A percentile compares a stretch with the other conserved stretches of the same genome.
phyloP scores from a whole-genome alignment of 1,140 invertebrate species.

The Drosophila orena region DNA sequence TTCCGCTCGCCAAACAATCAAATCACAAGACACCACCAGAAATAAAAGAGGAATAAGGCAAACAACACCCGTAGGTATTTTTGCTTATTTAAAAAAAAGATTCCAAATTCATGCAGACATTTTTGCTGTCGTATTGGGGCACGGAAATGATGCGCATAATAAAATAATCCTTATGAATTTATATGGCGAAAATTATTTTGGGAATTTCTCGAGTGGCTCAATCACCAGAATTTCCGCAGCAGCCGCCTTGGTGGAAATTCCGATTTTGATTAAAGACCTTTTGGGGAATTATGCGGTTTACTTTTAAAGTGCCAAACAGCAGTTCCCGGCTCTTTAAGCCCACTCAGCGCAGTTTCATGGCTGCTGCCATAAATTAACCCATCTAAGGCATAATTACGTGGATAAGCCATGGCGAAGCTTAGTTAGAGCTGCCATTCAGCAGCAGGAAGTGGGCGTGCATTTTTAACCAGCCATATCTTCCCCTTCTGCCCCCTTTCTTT shows the following conservation, averaged over 20 bases:
- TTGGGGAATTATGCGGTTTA: neutral
- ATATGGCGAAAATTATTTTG: conserved; percentile 40
- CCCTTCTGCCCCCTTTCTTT: conserved; percentile 1
- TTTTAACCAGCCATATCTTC: conserved; percentile 3
- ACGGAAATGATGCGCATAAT: conserved; percentile 58
- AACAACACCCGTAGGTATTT: conserved; percentile 67
- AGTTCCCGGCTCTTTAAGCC: neutral
- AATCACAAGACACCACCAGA: conserved; percentile 13
- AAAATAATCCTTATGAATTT: conserved; percentile 53
- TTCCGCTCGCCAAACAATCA: conserved; percentile 28
- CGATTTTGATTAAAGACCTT: conserved; percentile 32
- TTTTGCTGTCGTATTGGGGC: conserved; percentile 41
- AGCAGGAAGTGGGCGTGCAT: conserved; percentile 7
- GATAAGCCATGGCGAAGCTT: conserved; percentile 5
- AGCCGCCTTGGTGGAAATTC: neutral
- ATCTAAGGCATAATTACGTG: conserved; percentile 39
- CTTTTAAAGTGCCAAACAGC: neutral
- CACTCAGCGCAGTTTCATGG: conserved; percentile 6
- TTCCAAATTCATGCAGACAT: conserved; percentile 77
- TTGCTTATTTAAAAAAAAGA: conserved; percentile 57
- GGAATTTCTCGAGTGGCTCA: conserved; percentile 47
- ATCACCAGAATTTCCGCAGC: conserved; percentile 27
- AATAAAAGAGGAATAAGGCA: conserved; percentile 2
- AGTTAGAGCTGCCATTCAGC: conserved; percentile 16
- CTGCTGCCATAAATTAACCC: conserved; percentile 27